Conservation (phyloP, 2,113 vertebrate species). For the Syngnathoides biaculeatus region DNA sequence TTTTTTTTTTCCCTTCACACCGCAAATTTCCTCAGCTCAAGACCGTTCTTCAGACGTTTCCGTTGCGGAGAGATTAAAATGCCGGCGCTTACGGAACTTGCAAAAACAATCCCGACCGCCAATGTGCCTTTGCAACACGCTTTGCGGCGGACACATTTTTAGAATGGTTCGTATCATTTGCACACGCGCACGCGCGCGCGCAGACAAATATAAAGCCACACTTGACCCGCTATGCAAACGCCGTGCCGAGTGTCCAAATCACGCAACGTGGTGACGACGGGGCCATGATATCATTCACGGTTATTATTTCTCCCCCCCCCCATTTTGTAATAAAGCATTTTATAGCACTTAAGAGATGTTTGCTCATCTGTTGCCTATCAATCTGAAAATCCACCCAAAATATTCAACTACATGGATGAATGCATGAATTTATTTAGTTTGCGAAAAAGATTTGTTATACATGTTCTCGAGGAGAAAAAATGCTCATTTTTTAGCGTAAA, state of each 20-base stretch:
- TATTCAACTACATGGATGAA: too few species aligned
- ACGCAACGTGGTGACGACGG: conserved; percentile 20
- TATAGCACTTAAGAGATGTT: conserved; percentile 56
- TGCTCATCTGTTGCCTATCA: conserved; percentile 3
- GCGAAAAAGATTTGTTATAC: too few species aligned
- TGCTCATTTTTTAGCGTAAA: too few species aligned
- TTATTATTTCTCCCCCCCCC: conserved; percentile 39
- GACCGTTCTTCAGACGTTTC: conserved; percentile 21
- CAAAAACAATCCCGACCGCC: conserved; percentile 15
- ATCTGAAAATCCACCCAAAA: neutral
- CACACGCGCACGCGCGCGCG: conserved; percentile 14
- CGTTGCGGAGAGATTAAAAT: conserved; percentile 37
- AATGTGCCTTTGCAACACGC: conserved; percentile 60
- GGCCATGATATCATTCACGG: conserved; percentile 5
- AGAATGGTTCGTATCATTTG: conserved; percentile 45
- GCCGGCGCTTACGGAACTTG: neutral
- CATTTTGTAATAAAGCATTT: conserved; percentile 75
- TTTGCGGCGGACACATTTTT: conserved; percentile 30
- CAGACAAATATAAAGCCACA: conserved; percentile 30
- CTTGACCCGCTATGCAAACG: conserved; percentile 47
- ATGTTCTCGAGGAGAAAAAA: too few species aligned
- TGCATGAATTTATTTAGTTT: too few species aligned
- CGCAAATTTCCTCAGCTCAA: conserved; percentile 53
- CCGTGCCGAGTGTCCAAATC: conserved; percentile 5
- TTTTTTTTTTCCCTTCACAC: neutral